phyloP scores from a whole-genome alignment of 2,797 vertebrate species.

The Cercopithecus diana region DNA sequence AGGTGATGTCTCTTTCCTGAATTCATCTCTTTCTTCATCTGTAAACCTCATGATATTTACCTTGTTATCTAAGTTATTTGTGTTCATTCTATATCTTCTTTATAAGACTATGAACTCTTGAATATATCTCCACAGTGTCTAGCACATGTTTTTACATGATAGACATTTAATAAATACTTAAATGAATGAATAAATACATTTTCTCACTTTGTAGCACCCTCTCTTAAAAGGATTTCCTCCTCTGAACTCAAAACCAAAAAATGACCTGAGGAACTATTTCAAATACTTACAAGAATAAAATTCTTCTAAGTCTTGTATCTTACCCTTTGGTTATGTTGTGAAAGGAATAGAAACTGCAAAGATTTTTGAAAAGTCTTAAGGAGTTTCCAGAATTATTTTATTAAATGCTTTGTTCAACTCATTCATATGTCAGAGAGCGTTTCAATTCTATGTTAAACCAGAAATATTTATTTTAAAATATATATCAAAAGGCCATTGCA shows the following conservation, averaged over 20 bases:
- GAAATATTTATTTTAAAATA: background rate
- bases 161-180: background rate
- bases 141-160: background rate
- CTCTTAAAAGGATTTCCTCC: background rate
- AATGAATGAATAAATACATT: background rate
- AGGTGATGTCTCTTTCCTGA: background rate
- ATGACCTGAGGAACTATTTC: background rate
- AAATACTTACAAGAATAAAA: background rate
- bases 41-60: background rate
- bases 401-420: constrained; percentile 61
- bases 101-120: background rate
- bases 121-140: background rate
- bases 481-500: background rate
- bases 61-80: background rate
- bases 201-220: background rate
- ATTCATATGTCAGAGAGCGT: background rate
- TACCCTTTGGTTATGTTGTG: background rate
- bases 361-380: constrained; percentile 51
- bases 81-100: background rate
- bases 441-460: constrained; percentile 43
- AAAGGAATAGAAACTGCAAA: background rate
- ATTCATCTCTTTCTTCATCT: constrained; percentile 3
- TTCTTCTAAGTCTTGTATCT: background rate
- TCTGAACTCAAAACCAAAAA: background rate
- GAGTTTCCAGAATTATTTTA: constrained; percentile 70